Evolutionary conservation across 1,140 invertebrate species (phyloP).

Genomic region (Cotesia chilonis): DNA sequence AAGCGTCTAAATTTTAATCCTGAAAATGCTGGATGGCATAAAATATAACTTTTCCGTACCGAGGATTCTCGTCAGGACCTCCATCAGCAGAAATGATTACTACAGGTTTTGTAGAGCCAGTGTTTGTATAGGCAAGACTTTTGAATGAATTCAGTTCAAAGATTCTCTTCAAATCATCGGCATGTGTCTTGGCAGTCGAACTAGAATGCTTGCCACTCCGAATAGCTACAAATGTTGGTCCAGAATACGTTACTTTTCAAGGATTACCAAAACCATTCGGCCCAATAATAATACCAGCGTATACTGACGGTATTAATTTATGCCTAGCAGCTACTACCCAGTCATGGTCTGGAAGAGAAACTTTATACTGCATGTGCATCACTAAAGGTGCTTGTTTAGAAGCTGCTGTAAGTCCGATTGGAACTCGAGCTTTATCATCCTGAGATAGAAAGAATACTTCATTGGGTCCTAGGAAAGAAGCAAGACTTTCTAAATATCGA

Average conservation of each 20-base stretch:
- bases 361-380: slow-evolving; percentile 59
- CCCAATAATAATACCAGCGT: slow-evolving; percentile 48
- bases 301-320: slow-evolving; percentile 53
- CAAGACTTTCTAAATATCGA: slow-evolving; percentile 35
- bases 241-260: slow-evolving; percentile 51
- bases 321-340: slow-evolving; percentile 51
- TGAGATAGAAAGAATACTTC: slow-evolving; percentile 44
- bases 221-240: slow-evolving; percentile 60
- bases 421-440: slow-evolving; percentile 49
- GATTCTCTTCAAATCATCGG: slow-evolving; percentile 51
- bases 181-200: slow-evolving; percentile 55
- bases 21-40: slow-evolving; percentile 54
- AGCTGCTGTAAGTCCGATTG: slow-evolving; percentile 38
- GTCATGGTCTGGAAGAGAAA: slow-evolving; percentile 43
- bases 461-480: slow-evolving; percentile 44
- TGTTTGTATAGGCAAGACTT: slow-evolving; percentile 31
- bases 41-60: slow-evolving; percentile 54
- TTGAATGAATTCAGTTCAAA: slow-evolving; percentile 39
- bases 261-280: slow-evolving; percentile 43
- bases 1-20: slow-evolving; percentile 56
- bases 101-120: slow-evolving; percentile 53
- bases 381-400: slow-evolving; percentile 47
- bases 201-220: slow-evolving; percentile 53
- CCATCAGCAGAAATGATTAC: slow-evolving; percentile 57
- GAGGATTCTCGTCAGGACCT: slow-evolving; percentile 61